These are phyloP conservation scores for Eulimnadia texana DNA, from an alignment of 1,140 invertebrate genomes.

Conservation along the genomic window DNA sequence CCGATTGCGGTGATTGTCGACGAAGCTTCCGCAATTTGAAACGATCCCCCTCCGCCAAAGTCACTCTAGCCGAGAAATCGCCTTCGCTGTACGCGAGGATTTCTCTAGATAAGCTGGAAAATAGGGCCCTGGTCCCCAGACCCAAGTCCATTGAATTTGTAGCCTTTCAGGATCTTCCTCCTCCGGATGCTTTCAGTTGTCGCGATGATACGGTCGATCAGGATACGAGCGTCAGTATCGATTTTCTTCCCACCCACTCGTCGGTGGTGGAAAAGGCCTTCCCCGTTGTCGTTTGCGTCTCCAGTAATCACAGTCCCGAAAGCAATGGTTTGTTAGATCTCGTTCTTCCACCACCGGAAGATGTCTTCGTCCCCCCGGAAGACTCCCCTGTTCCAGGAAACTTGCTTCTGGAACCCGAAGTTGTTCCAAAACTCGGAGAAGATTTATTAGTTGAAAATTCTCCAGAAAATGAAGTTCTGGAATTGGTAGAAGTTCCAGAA, in stretches of 20 bases:
- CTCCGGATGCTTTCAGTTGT: constrained; percentile 8
- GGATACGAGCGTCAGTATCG: neutral
- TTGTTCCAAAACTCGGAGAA: neutral
- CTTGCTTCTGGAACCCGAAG: no score
- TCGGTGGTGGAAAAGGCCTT: neutral
- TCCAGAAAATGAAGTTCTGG: neutral
- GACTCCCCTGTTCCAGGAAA: no score
- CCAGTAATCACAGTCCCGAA: neutral
- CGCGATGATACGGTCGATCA: constrained; percentile 12
- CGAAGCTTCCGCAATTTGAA: neutral
- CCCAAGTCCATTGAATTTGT: constrained; percentile 15
- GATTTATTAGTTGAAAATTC: neutral
- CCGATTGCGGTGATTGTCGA: neutral
- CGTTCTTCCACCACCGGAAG: neutral
- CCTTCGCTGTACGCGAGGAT: neutral
- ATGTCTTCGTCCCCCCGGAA: neutral
- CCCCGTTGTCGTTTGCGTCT: neutral
- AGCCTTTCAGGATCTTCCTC: constrained; percentile 11
- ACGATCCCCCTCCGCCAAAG: neutral
- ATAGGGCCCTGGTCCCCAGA: neutral
- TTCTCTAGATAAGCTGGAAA: neutral
- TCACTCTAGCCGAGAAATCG: neutral
- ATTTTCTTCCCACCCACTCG: constrained; percentile 9
- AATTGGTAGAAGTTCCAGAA: neutral
- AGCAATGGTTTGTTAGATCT: neutral